Evolutionary conservation across 2,113 vertebrate species (phyloP).

Genomic region (Cacatua alba): DNA sequence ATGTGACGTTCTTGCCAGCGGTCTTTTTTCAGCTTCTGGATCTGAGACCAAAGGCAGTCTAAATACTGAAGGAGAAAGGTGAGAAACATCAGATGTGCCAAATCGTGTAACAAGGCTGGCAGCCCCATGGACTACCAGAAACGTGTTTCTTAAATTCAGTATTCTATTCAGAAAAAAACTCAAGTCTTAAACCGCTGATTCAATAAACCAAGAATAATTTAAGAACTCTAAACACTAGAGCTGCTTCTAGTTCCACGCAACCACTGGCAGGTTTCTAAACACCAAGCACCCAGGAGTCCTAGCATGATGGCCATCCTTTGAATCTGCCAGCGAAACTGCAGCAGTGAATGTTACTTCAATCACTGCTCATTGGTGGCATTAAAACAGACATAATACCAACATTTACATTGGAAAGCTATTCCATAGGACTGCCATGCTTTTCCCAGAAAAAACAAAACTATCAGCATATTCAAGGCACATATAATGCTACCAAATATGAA

Average conservation of each 20-base stretch:
- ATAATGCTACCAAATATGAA: not conserved
- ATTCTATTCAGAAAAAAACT: not conserved
- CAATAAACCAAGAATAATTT: not conserved
- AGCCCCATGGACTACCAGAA: not conserved
- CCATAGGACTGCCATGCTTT: not conserved
- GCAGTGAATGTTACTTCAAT: not conserved
- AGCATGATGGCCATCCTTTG: not conserved
- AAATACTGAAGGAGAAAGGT: conserved; percentile 83
- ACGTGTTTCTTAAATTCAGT: not conserved
- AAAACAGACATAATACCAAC: not conserved
- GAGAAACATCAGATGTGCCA: not conserved
- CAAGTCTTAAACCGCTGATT: not conserved
- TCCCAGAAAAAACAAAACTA: not conserved
- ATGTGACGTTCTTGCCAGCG: conserved; percentile 98
- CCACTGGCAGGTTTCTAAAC: not conserved
- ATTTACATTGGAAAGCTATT: not conserved
- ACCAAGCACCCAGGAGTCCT: not conserved
- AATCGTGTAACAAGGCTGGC: not conserved
- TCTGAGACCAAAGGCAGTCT: conserved; percentile 98
- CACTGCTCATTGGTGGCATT: not conserved
- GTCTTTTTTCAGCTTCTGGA: conserved; percentile 97
- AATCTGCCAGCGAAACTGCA: not conserved
- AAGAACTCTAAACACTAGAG: not conserved
- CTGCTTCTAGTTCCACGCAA: not conserved
- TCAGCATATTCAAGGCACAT: not conserved